Base-by-base conservation (phyloP, 2,888 invertebrate genomes). In the Abrostola triplasia region DNA sequence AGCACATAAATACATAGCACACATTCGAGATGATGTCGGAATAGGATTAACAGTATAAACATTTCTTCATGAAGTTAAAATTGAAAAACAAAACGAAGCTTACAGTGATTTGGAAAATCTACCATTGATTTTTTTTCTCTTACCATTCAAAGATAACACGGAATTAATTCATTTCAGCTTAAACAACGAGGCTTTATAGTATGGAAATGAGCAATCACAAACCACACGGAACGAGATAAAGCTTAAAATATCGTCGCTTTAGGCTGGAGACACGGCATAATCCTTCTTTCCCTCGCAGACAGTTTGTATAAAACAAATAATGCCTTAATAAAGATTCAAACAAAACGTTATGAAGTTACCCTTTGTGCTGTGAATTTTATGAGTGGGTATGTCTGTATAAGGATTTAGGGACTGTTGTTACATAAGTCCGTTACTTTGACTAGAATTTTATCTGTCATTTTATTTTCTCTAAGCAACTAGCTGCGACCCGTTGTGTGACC, bases 281-380 rank as follows among this genome's bases (percentile, higher is more conserved):
- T 65, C 62, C 69, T 52, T 75, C 47, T 59, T 64, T 24, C 68
- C 73, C 67, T 67, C 67, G 59, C 72, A 79, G 68, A 53, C 77
- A 59, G 77, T 78, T 83, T 75, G 81, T 82, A 79, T 79, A 61
- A 83, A 81, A 84, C 80, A 85, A 85, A 85, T 82, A 80, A 70
- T 59, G 72, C 66, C 62, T 69, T 82, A 74, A 80, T 79, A 82
- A 82, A 78, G 67, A 75, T 76, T 79, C 72, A 77, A 82, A 83
- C 77, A 81, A 83, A 84, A 84, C 76, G 77, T 81, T 83, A 84
- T 85, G 83, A 85, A 85, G n/a, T 85, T 82, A 83, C 68, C 76
- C 69, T 77, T 78, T 77, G 77, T 74, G 74, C 71, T 70, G 62
- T 76, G 84, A 89, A 88, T 86, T 86, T 83, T 79, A 85, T 44